Evolutionary conservation across 2,113 vertebrate species (phyloP).

Genomic region (Catharus fuscescens): DNA sequence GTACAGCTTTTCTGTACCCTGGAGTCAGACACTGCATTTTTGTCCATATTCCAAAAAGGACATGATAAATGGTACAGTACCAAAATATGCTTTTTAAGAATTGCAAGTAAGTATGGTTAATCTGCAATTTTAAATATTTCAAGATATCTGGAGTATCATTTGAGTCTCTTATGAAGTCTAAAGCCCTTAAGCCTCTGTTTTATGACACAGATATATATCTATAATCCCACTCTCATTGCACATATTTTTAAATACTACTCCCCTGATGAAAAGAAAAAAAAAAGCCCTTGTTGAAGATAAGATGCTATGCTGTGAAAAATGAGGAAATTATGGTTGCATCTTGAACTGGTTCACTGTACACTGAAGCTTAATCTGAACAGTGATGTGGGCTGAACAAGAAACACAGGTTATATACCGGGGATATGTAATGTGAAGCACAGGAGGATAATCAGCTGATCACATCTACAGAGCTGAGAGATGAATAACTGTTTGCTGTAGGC

Average conservation of each 20-base stretch:
- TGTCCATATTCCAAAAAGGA: neutral
- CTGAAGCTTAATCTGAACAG: neutral
- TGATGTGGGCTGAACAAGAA: neutral
- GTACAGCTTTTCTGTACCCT: neutral
- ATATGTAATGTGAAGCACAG: neutral
- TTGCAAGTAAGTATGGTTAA: neutral
- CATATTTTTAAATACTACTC: neutral
- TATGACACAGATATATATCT: neutral
- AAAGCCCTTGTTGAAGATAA: neutral
- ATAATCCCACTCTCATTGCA: neutral
- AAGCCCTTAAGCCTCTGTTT: neutral
- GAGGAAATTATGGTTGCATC: neutral
- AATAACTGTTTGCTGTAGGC: neutral
- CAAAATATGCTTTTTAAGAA: neutral
- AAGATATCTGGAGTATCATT: neutral
- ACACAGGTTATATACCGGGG: neutral
- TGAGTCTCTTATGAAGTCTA: neutral
- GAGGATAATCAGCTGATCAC: neutral
- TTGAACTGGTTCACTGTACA: neutral
- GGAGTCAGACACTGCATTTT: neutral
- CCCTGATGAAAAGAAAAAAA: neutral
- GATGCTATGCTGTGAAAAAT: neutral
- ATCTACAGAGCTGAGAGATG: neutral
- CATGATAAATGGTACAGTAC: neutral
- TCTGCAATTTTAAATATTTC: neutral